Conservation (phyloP, 1,140 invertebrate genomes). For the Caenorhabditis briggsae region DNA sequence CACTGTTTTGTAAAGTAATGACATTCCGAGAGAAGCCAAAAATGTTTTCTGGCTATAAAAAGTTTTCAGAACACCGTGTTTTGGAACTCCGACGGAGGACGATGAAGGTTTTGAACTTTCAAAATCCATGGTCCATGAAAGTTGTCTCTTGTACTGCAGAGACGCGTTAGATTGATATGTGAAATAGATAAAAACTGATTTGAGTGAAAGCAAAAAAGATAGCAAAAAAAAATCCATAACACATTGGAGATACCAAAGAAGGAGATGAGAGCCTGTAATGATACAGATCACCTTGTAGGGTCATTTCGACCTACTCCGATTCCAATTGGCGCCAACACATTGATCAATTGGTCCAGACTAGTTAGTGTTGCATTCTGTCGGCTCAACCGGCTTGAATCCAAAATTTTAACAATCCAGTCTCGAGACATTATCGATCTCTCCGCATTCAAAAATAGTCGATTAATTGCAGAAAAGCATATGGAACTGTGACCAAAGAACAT, state of each 20-base stretch:
- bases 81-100: not conserved
- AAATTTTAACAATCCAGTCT: not conserved
- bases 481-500: not conserved
- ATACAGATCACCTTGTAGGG: not conserved
- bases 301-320: not conserved
- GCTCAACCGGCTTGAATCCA: not conserved
- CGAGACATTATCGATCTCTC: not conserved
- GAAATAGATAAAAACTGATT: not conserved
- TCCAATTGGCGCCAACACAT: not conserved
- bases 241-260: not conserved
- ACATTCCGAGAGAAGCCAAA: not conserved
- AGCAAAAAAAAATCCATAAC: not conserved
- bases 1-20: slow-evolving; percentile 9
- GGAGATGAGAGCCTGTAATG: not conserved
- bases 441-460: not conserved
- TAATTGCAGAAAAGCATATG: not conserved
- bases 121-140: not conserved
- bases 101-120: not conserved
- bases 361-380: not conserved
- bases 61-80: not conserved
- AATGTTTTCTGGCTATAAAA: not conserved
- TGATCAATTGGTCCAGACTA: not conserved
- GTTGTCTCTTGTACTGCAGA: not conserved
- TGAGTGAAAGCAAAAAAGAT: not conserved
- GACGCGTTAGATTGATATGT: not conserved